Conservation (phyloP, 2,888 invertebrate species). For the Pardosa pseudoannulata region DNA sequence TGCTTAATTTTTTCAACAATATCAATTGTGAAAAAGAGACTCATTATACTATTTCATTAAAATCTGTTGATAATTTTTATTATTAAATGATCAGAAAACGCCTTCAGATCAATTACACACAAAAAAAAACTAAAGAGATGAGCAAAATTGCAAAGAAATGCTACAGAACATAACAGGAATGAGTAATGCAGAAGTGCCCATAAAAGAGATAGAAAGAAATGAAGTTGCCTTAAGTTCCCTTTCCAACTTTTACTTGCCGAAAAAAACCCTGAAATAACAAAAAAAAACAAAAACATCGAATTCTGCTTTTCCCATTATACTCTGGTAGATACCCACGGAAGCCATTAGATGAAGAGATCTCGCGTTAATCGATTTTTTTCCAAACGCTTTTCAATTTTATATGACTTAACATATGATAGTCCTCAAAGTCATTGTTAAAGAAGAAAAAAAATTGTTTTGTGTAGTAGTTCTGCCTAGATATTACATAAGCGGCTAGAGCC, state of each 20-base stretch:
- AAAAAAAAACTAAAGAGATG: conserved; percentile 16
- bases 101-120: background rate
- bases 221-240: background rate
- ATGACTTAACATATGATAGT: background rate
- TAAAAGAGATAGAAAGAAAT: background rate
- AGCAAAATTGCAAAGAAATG: conserved; percentile 28
- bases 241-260: background rate
- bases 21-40: too few species aligned
- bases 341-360: conserved; percentile 7
- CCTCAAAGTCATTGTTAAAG: background rate
- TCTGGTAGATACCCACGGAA: background rate
- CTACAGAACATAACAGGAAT: conserved; percentile 15
- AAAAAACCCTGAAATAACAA: background rate
- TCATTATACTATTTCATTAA: too few species aligned
- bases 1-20: too few species aligned
- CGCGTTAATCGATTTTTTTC: conserved; percentile 38
- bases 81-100: conserved; percentile 13
- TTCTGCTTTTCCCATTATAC: background rate
- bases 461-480: background rate
- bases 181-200: conserved; percentile 12
- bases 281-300: background rate
- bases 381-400: background rate
- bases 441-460: background rate
- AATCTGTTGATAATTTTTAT: conserved; percentile 25
- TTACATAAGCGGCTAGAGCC: too few species aligned